A percentile compares a stretch with the other conserved stretches of the same genome.
Evolutionary conservation across 2,797 vertebrate species (phyloP).

Genomic region (Gallirallus australis): DNA sequence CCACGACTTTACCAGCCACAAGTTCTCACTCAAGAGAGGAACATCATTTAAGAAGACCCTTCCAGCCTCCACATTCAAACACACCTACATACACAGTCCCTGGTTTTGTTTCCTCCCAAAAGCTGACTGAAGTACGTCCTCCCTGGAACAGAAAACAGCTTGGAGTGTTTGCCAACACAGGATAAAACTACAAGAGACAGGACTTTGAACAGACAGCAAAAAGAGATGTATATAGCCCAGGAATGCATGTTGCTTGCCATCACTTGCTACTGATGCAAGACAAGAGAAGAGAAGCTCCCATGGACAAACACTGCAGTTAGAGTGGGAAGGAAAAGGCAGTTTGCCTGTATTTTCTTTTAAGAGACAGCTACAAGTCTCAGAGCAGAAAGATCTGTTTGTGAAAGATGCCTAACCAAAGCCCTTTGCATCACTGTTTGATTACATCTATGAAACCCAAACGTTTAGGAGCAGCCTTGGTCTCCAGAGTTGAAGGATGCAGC

Average conservation of each 20-base stretch:
- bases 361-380: not conserved
- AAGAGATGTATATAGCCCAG: not conserved
- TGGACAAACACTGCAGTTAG: not conserved
- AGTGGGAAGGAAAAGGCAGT: not conserved
- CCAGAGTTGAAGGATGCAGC: not conserved
- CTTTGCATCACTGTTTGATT: not conserved
- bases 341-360: not conserved
- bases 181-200: not conserved
- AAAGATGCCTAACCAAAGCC: not conserved
- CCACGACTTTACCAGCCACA: not conserved
- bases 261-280: not conserved
- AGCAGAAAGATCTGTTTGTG: not conserved
- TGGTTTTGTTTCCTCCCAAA: not conserved
- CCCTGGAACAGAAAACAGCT: not conserved
- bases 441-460: not conserved
- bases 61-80: not conserved
- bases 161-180: not conserved
- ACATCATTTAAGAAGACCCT: not conserved
- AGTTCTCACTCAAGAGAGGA: not conserved
- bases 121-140: not conserved
- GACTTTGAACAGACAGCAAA: not conserved
- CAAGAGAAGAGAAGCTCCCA: not conserved
- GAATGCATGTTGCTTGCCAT: not conserved
- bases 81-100: fast-evolving
- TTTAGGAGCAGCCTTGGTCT: not conserved